A percentile compares a stretch with the other conserved stretches of the same genome.
Conservation (phyloP, 2,888 invertebrate genomes). For the Cosmia pyralina region DNA sequence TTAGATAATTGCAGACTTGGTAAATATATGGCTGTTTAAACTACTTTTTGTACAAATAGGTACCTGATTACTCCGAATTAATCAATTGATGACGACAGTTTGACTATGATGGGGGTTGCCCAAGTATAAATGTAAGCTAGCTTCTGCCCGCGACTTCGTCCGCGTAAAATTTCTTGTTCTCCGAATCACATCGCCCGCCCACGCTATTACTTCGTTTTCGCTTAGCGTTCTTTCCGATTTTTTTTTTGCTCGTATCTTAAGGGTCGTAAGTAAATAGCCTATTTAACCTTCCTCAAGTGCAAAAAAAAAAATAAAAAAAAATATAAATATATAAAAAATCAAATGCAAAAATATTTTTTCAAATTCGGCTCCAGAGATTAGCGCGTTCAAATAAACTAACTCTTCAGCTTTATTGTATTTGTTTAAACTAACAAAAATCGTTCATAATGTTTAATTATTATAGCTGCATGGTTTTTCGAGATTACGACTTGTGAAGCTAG, state of each 20-base stretch:
- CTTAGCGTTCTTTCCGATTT: not conserved
- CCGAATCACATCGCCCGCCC: not conserved
- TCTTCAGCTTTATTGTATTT: not conserved
- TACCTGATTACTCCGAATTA: constrained; percentile 13
- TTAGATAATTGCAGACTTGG: constrained; percentile 25
- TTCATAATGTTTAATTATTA: not conserved
- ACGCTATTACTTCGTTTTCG: not conserved
- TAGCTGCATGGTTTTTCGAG: not conserved
- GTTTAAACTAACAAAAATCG: not conserved
- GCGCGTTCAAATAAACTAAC: not conserved
- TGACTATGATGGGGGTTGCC: constrained; percentile 23
- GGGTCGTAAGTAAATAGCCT: not conserved
- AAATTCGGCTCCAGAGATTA: not conserved
- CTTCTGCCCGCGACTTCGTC: not conserved
- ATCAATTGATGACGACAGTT: constrained; percentile 40
- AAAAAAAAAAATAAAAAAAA: too few relatives aligned
- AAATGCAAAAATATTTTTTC: not conserved
- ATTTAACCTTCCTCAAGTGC: not conserved
- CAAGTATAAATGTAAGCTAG: not conserved
- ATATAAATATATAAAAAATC: too few relatives aligned
- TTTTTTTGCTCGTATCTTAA: not conserved
- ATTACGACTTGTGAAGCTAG: not conserved
- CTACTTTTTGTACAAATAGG: constrained; percentile 32
- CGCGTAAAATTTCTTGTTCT: not conserved
- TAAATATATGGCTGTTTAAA: constrained; percentile 13